Conservation (phyloP, 1,140 invertebrate species). For the Pristionchus pacificus region DNA sequence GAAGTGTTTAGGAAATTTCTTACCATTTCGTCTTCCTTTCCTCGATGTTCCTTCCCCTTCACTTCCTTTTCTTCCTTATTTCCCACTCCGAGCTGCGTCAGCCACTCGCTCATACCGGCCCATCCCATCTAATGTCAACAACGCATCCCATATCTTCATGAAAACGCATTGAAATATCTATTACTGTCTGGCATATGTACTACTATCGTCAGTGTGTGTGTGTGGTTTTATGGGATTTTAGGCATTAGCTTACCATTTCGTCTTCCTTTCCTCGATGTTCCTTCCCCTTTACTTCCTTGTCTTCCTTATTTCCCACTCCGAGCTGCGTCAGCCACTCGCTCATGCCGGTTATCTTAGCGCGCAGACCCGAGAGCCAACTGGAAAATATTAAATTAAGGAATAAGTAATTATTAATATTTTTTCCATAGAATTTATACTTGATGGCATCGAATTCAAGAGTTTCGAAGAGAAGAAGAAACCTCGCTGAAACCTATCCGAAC, state of each 20-base stretch:
- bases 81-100: conserved; percentile 22
- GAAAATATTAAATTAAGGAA: conserved; percentile 11
- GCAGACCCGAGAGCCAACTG: conserved; percentile 28
- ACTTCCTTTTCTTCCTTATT: not conserved
- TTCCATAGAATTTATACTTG: no score
- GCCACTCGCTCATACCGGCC: conserved; percentile 20
- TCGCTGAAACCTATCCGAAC: no score
- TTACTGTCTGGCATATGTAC: no score
- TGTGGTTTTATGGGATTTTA: no score
- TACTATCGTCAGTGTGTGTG: no score
- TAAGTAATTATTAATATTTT: not conserved
- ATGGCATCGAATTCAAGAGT: no score
- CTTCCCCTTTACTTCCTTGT: not conserved
- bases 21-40: conserved; percentile 1
- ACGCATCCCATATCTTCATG: no score
- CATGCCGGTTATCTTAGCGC: conserved; percentile 16
- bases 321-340: conserved; percentile 28
- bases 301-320: conserved; percentile 10
- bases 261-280: conserved; percentile 1
- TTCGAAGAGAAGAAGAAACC: no score
- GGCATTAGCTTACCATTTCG: conserved; percentile 1
- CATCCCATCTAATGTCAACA: no score
- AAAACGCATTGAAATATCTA: no score
- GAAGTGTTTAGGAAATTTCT: no score
- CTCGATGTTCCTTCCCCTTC: not conserved